Evolutionary conservation across 2,888 invertebrate species (phyloP).

Genomic region (Athalia circularis): DNA sequence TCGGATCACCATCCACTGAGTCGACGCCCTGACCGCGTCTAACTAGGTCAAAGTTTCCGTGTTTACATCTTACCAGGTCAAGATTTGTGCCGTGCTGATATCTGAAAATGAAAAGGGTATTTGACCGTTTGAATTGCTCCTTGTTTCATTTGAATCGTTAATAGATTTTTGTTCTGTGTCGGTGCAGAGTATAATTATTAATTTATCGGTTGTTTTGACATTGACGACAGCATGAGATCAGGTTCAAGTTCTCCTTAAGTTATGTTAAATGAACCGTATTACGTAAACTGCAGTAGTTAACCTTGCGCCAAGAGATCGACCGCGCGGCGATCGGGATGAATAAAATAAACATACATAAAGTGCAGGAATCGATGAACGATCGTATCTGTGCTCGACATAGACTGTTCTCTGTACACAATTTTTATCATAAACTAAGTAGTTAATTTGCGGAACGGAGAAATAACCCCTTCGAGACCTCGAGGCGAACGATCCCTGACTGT

Average conservation of each 20-base stretch:
- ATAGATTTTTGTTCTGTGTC: too few species aligned
- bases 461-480: slow-evolving; percentile 8
- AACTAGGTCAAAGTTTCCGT: slow-evolving; percentile 64
- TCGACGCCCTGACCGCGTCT: slow-evolving; percentile 61
- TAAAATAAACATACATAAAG: too few species aligned
- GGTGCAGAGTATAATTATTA: background rate
- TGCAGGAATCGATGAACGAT: background rate
- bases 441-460: slow-evolving; percentile 28
- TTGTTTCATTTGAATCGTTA: background rate
- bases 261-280: too few species aligned
- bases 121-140: background rate
- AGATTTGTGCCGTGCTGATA: slow-evolving; percentile 68
- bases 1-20: slow-evolving; percentile 53
- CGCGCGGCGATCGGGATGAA: too few species aligned
- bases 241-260: too few species aligned
- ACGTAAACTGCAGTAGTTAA: too few species aligned
- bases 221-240: too few species aligned
- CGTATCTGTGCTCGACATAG: background rate
- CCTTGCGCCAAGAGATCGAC: too few species aligned
- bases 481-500: slow-evolving; percentile 14
- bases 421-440: slow-evolving; percentile 10
- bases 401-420: slow-evolving; percentile 1
- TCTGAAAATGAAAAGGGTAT: slow-evolving; percentile 52
- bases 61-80: slow-evolving; percentile 67
- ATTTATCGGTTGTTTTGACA: background rate